phyloP scores from a whole-genome alignment of 2,797 vertebrate genomes.

The Clamator glandarius region DNA sequence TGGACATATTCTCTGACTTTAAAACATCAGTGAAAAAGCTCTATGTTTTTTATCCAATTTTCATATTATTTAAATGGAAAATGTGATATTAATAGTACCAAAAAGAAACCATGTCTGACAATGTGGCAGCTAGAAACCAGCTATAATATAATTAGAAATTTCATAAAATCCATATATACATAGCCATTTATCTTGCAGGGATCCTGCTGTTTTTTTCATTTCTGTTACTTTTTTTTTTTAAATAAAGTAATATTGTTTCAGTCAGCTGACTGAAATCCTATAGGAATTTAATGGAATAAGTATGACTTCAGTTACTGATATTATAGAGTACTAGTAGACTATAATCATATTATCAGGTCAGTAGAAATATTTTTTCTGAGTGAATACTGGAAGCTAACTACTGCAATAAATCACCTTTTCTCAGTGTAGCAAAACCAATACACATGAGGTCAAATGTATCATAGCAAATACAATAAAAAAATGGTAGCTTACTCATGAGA shows the following conservation, averaged over 20 bases:
- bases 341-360: conserved; percentile 10
- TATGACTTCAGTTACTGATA: not conserved
- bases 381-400: conserved; percentile 22
- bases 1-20: not conserved
- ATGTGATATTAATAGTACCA: not conserved
- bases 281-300: conserved; percentile 36
- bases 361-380: not conserved
- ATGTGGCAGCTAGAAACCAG: not conserved
- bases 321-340: not conserved
- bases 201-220: not conserved
- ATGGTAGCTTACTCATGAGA: not conserved
- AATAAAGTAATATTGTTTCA: conserved; percentile 1
- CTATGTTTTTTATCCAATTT: not conserved
- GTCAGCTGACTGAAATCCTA: not conserved
- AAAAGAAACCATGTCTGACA: not conserved
- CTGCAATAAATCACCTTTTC: conserved; percentile 59
- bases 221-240: not conserved
- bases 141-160: not conserved
- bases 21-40: not conserved
- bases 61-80: not conserved
- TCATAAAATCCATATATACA: conserved; percentile 38
- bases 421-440: conserved; percentile 15
- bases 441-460: conserved; percentile 10
- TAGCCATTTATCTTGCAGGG: conserved; percentile 23
- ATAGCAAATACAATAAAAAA: conserved; percentile 13